phyloP scores from a whole-genome alignment of 2,797 vertebrate species.

The Alauda arvensis region DNA sequence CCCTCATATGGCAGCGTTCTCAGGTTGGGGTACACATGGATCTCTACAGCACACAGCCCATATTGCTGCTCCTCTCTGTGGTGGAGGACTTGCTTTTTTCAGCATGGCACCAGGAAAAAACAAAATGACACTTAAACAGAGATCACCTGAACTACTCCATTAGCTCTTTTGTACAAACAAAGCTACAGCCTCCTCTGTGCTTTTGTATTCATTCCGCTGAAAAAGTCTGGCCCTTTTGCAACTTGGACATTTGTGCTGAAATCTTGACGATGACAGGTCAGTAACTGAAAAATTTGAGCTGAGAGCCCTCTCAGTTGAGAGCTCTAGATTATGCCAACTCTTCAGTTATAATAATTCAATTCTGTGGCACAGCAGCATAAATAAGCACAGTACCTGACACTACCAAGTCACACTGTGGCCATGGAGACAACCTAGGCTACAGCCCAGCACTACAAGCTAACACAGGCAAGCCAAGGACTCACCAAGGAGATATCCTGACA shows the following conservation, averaged over 20 bases:
- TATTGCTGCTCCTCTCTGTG: not conserved
- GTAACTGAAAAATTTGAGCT: not conserved
- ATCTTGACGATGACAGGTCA: not conserved
- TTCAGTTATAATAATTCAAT: not conserved
- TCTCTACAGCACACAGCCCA: not conserved
- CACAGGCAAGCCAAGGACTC: not conserved
- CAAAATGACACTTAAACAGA: not conserved
- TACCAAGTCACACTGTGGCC: not conserved
- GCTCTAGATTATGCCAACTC: not conserved
- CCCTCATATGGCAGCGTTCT: fast-evolving
- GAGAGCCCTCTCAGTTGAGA: too few relatives aligned
- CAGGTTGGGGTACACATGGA: not conserved
- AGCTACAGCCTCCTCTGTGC: not conserved
- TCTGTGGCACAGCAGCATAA: not conserved
- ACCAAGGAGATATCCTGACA: not conserved
- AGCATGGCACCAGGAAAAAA: not conserved
- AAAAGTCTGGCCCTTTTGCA: not conserved
- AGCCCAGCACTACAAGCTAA: not conserved
- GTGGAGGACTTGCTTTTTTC: not conserved
- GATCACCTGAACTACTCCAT: not conserved
- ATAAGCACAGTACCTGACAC: fast-evolving
- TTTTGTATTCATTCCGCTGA: not conserved
- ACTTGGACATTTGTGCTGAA: not conserved
- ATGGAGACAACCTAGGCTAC: not conserved
- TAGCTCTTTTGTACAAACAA: not conserved